Evolutionary conservation across 1,140 invertebrate genomes (phyloP), one percentile per base, ranked within the genome.

Genomic region (Chironomus tepperi): DNA sequence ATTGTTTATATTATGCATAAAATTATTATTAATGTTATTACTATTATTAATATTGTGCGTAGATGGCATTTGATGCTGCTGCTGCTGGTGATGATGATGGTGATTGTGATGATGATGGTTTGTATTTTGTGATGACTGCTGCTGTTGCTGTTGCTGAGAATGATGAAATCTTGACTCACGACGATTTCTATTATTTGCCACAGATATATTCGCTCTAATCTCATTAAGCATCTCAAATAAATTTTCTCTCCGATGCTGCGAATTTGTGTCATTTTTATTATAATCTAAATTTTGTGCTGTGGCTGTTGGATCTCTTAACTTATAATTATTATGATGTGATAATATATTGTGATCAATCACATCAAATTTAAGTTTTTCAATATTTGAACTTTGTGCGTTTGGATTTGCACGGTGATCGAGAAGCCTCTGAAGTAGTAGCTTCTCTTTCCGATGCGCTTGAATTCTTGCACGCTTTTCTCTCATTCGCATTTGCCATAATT

Each of bases 41-140:
- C 5, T 76, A 76, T 72, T 80, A 79, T 77, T 77, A 74, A 65
- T 79, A 77, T 74, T 80, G n/a, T 76, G 57, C 75, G 74, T 15
- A 74, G 76, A 73, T 78, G 77, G 34, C 76, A 76, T 57, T 57
- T 75, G 47, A 42, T 76, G 76, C 10, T 74, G 64, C 34, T 76
- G 75, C 18, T 74, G 74, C 10, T 73, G 34, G n/a, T n/a, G n/a
- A 16, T 19, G 47, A 18, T 65, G 64, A 21, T 18, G 9, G 12
- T 43, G 77, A 42, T 64, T 34, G 24, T 34, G 24, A 34, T 34
- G 24, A 34, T 34, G 24, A 34, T 15, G 74, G 76, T 72, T 78
- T 76, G 34, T 76, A 76, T 57, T 57, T 75, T 24, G 42, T 76
- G 76, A 9, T 74, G 64, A 34, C 24, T 74, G 75, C n/a, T n/a